Conservation (phyloP, 2,797 vertebrate genomes). For the Danio kyathit region DNA sequence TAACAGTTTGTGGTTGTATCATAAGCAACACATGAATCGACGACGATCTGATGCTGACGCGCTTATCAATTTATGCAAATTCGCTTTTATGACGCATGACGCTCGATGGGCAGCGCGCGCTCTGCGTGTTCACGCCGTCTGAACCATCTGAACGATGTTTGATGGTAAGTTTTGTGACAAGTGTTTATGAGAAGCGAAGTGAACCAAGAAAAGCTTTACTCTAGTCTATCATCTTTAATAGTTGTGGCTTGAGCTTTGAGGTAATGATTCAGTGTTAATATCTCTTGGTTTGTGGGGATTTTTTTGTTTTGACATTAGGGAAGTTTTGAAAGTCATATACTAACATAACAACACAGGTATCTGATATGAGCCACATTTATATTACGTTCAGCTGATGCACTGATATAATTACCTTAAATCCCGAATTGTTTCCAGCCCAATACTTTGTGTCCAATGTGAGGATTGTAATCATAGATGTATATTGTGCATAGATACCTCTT, state of each 20-base stretch:
- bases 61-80: conserved; percentile 24
- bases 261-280: neutral
- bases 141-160: conserved; percentile 6
- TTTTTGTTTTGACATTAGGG: conserved; percentile 52
- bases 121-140: neutral
- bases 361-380: conserved; percentile 10
- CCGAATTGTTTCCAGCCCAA: no score
- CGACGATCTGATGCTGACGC: no score
- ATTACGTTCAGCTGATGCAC: neutral
- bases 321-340: conserved; percentile 57
- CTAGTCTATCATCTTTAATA: neutral
- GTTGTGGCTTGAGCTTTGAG: neutral
- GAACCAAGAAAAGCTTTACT: neutral
- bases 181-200: neutral
- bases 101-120: neutral
- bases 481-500: no score
- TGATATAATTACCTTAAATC: neutral
- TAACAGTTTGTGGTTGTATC: neutral
- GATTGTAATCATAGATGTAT: no score
- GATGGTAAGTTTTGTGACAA: conserved; percentile 11
- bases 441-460: no score
- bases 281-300: conserved; percentile 53
- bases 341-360: neutral
- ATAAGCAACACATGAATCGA: neutral
- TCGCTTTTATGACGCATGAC: conserved; percentile 28